A percentile compares a stretch with the other conserved stretches of the same genome.
phyloP scores from a whole-genome alignment of 2,888 invertebrate species.

The Netelia fuscicornis region DNA sequence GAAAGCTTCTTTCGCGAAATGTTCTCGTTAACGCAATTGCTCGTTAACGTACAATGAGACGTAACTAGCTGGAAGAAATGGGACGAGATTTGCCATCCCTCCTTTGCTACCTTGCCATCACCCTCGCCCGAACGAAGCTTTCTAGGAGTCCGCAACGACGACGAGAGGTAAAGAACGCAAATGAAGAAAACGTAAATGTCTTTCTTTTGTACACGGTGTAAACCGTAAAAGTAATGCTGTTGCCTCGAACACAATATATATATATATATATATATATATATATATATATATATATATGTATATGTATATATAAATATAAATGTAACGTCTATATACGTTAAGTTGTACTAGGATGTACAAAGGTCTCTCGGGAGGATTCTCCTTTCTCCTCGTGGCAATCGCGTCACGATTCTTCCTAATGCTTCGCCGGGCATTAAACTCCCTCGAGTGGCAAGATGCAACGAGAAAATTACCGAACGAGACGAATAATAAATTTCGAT shows the following conservation, averaged over 20 bases:
- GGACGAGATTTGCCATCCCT: slow-evolving; percentile 18
- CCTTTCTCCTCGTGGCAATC: slow-evolving; percentile 78
- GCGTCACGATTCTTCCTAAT: slow-evolving; percentile 78
- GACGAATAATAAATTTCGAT: slow-evolving; percentile 3
- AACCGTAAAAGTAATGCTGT: slow-evolving; percentile 26
- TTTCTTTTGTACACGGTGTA: slow-evolving; percentile 15
- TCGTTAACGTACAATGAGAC: slow-evolving; percentile 26
- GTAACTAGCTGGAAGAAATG: not conserved
- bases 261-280: not conserved
- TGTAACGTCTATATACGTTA: slow-evolving; percentile 24
- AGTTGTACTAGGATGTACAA: slow-evolving; percentile 70
- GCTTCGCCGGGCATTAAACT: slow-evolving; percentile 69
- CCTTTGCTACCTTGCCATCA: no score
- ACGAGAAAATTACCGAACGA: slow-evolving; percentile 18
- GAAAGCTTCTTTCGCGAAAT: not conserved
- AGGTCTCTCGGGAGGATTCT: slow-evolving; percentile 80
- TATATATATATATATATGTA: slow-evolving; percentile 4
- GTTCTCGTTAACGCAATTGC: slow-evolving; percentile 19
- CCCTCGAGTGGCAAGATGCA: slow-evolving; percentile 16
- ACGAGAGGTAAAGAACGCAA: slow-evolving; percentile 12
- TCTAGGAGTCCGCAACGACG: slow-evolving; percentile 36
- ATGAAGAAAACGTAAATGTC: slow-evolving; percentile 55
- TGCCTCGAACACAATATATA: slow-evolving; percentile 55
- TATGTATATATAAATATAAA: not conserved
- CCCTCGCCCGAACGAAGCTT: slow-evolving; percentile 21